Percentiles rank a stretch among this genome's conserved stretches.
These are phyloP conservation scores for Pantherophis guttatus DNA, from an alignment of 2,113 vertebrate genomes.

Conservation along the genomic window DNA sequence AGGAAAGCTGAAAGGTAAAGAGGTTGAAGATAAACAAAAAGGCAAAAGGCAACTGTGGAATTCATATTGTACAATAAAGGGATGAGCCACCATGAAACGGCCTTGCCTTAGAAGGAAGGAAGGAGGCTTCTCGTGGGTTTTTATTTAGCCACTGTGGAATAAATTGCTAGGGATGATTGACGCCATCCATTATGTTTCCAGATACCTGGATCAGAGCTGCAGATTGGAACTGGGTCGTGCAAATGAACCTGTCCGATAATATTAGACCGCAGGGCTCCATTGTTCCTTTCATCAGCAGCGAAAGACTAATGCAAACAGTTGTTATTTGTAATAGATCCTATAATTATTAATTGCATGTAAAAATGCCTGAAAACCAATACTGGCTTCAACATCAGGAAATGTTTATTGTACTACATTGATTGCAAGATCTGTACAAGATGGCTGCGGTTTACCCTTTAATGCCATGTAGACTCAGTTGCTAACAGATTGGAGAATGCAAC, in stretches of 20 bases:
- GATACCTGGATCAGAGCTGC: background rate
- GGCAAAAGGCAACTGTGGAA: background rate
- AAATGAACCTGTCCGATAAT: background rate
- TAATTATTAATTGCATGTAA: background rate
- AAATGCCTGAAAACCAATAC: background rate
- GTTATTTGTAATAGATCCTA: background rate
- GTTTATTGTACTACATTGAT: constrained; percentile 1
- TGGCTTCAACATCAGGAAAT: background rate
- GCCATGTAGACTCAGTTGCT: background rate
- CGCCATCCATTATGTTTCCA: background rate
- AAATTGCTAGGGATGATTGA: background rate
- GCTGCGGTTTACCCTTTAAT: constrained; percentile 14
- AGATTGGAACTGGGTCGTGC: background rate
- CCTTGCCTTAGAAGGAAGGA: background rate
- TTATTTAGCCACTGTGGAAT: background rate
- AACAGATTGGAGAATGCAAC: background rate
- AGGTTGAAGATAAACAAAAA: background rate
- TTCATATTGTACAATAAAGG: background rate
- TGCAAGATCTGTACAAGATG: background rate
- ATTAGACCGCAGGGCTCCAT: background rate
- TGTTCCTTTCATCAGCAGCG: background rate
- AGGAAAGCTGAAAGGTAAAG: background rate
- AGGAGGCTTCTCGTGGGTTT: background rate
- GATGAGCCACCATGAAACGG: background rate
- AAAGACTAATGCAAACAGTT: background rate